Conservation (phyloP, 1,140 invertebrate species). For the Lordiphosa mommai region DNA sequence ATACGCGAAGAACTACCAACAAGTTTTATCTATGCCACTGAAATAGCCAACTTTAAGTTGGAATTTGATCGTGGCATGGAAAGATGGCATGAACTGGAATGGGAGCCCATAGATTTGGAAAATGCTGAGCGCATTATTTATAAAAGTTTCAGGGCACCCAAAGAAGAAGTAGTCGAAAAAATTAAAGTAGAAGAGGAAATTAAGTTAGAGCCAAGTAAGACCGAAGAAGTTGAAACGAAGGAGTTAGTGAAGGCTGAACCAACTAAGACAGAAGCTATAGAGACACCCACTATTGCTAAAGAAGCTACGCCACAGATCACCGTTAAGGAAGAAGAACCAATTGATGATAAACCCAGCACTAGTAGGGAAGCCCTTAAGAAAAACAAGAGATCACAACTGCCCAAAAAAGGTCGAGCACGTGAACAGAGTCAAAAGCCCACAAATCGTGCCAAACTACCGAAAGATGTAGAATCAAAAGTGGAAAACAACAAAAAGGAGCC, state of each 20-base stretch:
- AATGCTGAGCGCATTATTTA: constrained; percentile 44
- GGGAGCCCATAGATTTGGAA: constrained; percentile 31
- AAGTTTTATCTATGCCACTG: constrained; percentile 60
- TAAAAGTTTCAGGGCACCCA: constrained; percentile 53
- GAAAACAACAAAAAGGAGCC: not conserved
- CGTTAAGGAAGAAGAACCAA: not conserved
- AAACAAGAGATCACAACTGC: constrained; percentile 33
- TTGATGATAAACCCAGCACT: constrained; percentile 39
- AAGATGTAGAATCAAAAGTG: not conserved
- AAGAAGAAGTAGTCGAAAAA: not conserved
- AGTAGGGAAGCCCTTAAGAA: constrained; percentile 34
- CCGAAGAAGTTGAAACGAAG: not conserved
- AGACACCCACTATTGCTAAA: not conserved
- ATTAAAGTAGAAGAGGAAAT: not conserved
- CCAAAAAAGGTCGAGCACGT: constrained; percentile 24
- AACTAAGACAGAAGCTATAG: not conserved
- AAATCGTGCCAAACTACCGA: constrained; percentile 15
- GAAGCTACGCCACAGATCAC: not conserved
- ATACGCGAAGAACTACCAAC: constrained; percentile 57
- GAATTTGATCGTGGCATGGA: constrained; percentile 59
- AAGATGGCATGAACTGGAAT: constrained; percentile 52
- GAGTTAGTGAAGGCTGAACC: not conserved
- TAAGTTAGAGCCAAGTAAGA: too few species aligned
- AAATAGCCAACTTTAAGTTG: constrained; percentile 65
- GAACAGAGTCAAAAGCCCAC: constrained; percentile 53